Percentiles rank a stretch among this genome's conserved stretches.
These are phyloP conservation scores for Eumaeus atala DNA, from an alignment of 1,140 invertebrate species.

Conservation along the genomic window DNA sequence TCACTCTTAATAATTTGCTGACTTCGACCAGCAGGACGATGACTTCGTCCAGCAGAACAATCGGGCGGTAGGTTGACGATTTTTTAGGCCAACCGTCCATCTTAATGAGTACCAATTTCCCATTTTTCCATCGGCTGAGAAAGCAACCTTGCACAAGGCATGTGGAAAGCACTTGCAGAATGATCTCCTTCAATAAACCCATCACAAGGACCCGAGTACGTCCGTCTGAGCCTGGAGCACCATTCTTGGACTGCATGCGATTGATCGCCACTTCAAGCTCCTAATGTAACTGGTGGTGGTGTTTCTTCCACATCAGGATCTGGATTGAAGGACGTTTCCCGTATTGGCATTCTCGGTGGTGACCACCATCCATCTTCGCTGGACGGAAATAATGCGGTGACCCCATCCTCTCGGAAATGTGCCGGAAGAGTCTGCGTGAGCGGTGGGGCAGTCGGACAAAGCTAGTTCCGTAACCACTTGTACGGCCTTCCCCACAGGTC, in stretches of 20 bases:
- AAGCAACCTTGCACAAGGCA: not conserved
- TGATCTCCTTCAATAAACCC: not conserved
- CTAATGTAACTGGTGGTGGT: not conserved
- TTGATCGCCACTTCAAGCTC: not conserved
- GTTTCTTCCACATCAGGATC: not conserved
- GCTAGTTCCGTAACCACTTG: no score
- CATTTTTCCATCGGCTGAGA: not conserved
- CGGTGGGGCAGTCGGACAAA: no score
- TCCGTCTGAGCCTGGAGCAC: not conserved
- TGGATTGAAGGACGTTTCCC: not conserved
- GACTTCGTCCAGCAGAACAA: not conserved
- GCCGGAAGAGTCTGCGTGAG: no score
- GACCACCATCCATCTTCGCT: no score
- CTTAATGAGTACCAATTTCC: not conserved
- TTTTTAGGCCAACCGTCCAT: not conserved
- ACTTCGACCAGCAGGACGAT: not conserved
- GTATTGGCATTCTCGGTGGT: not conserved
- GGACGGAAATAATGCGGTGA: no score
- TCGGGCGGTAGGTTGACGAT: not conserved
- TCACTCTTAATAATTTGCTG: not conserved
- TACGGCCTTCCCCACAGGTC: no score
- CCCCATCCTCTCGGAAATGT: no score
- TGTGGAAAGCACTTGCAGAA: not conserved
- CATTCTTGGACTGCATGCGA: not conserved
- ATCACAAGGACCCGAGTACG: not conserved